Base-by-base conservation (phyloP, 53 echinoderm and acorn worm genomes). In the Arbacia lixula region DNA sequence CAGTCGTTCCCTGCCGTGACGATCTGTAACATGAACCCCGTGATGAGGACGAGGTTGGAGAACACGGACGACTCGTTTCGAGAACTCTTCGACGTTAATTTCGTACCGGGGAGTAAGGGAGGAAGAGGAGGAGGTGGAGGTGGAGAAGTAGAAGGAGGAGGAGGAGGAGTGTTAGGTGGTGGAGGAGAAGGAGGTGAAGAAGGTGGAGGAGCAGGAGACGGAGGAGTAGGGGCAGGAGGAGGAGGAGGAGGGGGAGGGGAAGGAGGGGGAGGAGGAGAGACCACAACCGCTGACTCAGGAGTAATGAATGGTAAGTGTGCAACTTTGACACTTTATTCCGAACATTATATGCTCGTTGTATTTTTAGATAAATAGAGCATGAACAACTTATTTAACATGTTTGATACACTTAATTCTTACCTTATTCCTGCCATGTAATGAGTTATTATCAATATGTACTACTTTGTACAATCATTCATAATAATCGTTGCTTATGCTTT, bases 1-100 rank as follows among this genome's bases (percentile, higher is more conserved):
- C 89, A 91, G 40, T 35, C 64, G 3, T 94, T 94, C 38, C 94
- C 94, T 2, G 94, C 94, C 5, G 85, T 94, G 14, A 94, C 94
- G 17, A 71, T 91, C 60, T 94, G 94, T 60, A 94, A 94, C 72
- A 46, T 72, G 79, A 94, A 94, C 68, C 91, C 94, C 12, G 54
- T 94, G 12, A 63, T 41, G 64, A 21, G 35, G 33, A 71, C 89
- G 21, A 79, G 61, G 53, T 76, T 93, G 14, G 64, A 66, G 46
- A 19, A 25, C 12, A 50, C 51, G 20, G 63, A 58, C 51, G 71
- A 87, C 4, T 41, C 28, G 4, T 93, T 93, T 52, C 69, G 87
- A 29, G 75, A 71, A 42, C 3, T 11, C 0, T 93, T 93, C 50
- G 93, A 93, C 43, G 40, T 72, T 12, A 41, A 72, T 55, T 87